Conservation (phyloP, 30 jellyfish, hydroid and myxozoan genomes). For the Catostylus mosaicus region DNA sequence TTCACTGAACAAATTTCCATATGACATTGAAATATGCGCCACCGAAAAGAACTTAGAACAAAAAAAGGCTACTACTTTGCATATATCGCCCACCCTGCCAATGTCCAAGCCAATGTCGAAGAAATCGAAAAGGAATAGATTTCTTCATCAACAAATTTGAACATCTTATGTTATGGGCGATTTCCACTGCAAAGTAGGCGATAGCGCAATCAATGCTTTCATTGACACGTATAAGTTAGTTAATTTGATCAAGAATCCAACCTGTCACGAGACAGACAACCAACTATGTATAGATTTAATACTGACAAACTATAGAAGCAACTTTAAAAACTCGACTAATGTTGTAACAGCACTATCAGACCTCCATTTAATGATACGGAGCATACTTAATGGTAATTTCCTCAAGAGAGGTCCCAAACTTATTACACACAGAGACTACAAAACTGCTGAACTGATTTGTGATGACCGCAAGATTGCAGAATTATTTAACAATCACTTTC, state of each 20-base stretch:
- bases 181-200: too few species aligned
- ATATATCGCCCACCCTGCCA: too few species aligned
- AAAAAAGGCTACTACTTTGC: too few species aligned
- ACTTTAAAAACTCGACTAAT: neutral
- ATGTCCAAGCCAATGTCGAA: too few species aligned
- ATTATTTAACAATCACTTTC: neutral
- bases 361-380: neutral
- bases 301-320: neutral
- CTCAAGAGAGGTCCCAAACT: conserved; percentile 11
- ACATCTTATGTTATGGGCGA: too few species aligned
- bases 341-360: neutral
- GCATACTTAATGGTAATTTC: neutral
- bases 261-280: neutral
- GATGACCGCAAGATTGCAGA: neutral
- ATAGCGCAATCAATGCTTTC: too few species aligned
- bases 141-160: too few species aligned
- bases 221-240: too few species aligned
- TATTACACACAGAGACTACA: neutral
- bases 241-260: neutral
- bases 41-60: too few species aligned
- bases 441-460: neutral
- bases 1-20: too few species aligned
- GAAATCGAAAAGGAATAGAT: too few species aligned
- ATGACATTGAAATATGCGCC: too few species aligned
- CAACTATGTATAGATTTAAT: neutral